Conservation (phyloP, 2,888 invertebrate species). For the Tiliacea aurago region DNA sequence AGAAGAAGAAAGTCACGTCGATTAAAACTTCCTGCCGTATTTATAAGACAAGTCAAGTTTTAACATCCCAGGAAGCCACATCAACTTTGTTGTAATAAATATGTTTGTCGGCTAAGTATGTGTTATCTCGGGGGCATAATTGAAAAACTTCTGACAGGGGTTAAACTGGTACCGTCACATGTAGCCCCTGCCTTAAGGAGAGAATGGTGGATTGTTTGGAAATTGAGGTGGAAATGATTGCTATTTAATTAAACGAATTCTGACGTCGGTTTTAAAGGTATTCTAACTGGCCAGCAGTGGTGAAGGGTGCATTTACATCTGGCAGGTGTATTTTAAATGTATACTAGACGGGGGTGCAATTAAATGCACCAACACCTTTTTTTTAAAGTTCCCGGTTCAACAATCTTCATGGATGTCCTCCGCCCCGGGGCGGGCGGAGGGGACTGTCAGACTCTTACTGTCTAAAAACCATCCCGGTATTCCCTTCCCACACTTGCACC, state of each 20-base stretch:
- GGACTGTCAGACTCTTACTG: no score
- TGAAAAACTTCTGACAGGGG: conserved; percentile 88
- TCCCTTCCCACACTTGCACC: no score
- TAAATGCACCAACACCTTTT: not conserved
- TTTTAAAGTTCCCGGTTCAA: no score
- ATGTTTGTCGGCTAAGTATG: conserved; percentile 77
- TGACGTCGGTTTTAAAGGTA: not conserved
- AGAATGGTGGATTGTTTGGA: conserved; percentile 19
- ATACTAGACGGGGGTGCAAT: no score
- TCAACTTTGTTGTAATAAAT: conserved; percentile 81
- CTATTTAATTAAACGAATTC: conserved; percentile 42
- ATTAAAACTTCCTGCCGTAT: conserved; percentile 39
- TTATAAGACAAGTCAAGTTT: conserved; percentile 46
- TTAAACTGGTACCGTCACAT: conserved; percentile 74
- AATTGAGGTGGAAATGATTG: conserved; percentile 39
- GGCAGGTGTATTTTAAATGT: not conserved
- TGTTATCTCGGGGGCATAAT: conserved; percentile 83
- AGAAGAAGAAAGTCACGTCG: conserved; percentile 30
- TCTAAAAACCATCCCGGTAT: no score
- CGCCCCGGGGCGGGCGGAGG: no score
- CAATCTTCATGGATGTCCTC: no score
- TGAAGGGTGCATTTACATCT: not conserved
- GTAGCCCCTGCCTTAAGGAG: conserved; percentile 43
- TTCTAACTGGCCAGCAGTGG: not conserved
- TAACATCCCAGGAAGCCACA: conserved; percentile 44